Evolutionary conservation across 2,888 invertebrate species (phyloP).

Genomic region (Athetis lepigone): DNA sequence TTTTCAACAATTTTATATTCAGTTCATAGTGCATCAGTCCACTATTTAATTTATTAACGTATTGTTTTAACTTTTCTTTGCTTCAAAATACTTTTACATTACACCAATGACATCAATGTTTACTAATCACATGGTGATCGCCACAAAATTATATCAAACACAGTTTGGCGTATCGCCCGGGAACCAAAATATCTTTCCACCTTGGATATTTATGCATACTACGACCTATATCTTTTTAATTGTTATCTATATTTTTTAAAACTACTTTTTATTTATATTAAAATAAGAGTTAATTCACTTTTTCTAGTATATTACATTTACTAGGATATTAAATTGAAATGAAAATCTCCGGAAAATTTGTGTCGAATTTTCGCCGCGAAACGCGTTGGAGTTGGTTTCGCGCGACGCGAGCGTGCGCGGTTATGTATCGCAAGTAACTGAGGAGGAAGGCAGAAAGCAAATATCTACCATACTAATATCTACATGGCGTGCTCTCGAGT

Average conservation of each 20-base stretch:
- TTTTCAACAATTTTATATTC: neutral
- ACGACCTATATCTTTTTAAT: conserved; percentile 61
- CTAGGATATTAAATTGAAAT: neutral
- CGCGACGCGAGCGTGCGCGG: conserved; percentile 54
- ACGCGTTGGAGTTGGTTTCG: conserved; percentile 26
- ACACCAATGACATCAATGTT: conserved; percentile 62
- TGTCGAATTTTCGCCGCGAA: conserved; percentile 37
- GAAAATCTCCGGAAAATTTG: conserved; percentile 15
- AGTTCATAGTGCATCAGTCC: neutral
- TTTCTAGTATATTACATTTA: neutral
- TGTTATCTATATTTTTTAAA: conserved; percentile 8
- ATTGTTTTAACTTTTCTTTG: neutral
- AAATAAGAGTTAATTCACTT: conserved; percentile 6
- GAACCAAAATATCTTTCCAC: conserved; percentile 82
- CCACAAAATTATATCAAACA: conserved; percentile 66
- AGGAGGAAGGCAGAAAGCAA: conserved; percentile 62
- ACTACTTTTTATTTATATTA: neutral
- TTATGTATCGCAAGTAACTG: conserved; percentile 66
- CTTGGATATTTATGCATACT: conserved; percentile 71
- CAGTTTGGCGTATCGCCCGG: conserved; percentile 82
- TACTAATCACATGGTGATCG: conserved; percentile 68
- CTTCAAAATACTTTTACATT: conserved; percentile 14
- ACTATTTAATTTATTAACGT: conserved; percentile 8
- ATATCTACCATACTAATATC: conserved; percentile 51
- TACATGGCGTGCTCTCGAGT: conserved; percentile 61